phyloP scores from a whole-genome alignment of 2,888 invertebrate genomes.

The Anthoptus insignis region DNA sequence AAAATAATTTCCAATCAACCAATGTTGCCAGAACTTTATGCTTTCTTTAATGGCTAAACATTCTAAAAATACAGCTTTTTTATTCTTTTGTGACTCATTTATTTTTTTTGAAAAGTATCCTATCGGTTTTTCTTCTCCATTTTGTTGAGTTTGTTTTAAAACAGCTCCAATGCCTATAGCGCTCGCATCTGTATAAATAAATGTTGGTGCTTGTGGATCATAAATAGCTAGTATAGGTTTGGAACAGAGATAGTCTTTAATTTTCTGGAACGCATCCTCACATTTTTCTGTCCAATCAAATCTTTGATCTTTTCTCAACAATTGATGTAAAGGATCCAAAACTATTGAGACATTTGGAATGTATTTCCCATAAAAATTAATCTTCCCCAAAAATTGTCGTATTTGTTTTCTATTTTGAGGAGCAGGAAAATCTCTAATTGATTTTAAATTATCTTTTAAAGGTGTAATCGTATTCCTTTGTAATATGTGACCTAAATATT shows the following conservation, averaged over 20 bases:
- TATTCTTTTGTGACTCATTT: constrained; percentile 34
- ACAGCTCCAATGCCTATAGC: constrained; percentile 30
- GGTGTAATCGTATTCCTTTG: constrained; percentile 48
- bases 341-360: constrained; percentile 43
- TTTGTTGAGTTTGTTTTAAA: constrained; percentile 44
- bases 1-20: constrained; percentile 38
- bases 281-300: constrained; percentile 43
- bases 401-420: constrained; percentile 39
- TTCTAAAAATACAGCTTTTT: constrained; percentile 39
- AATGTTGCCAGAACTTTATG: constrained; percentile 36
- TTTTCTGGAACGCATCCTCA: constrained; percentile 32
- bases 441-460: constrained; percentile 48
- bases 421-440: constrained; percentile 48
- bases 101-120: constrained; percentile 37
- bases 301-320: constrained; percentile 42
- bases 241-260: constrained; percentile 25
- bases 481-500: constrained; percentile 49
- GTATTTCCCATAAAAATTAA: constrained; percentile 37
- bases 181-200: constrained; percentile 41
- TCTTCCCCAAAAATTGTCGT: constrained; percentile 39
- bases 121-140: constrained; percentile 35
- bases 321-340: constrained; percentile 47
- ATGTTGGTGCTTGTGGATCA: constrained; percentile 34
- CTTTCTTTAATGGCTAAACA: constrained; percentile 40
- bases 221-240: constrained; percentile 35